Evolutionary conservation across 2,888 invertebrate genomes (phyloP).

Genomic region (Arrhopalites spinosus): DNA sequence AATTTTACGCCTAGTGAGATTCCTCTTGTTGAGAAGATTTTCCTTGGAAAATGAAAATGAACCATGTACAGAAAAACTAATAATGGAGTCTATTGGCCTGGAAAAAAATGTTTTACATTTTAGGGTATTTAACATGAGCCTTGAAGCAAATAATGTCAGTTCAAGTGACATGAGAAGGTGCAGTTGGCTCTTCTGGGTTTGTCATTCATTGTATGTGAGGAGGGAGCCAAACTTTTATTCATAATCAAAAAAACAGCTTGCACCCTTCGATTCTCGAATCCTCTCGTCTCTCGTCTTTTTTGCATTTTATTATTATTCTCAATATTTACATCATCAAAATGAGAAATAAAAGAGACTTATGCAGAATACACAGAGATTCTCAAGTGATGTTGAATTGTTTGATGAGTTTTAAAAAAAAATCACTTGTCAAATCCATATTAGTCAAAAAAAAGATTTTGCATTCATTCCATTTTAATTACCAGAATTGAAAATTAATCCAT

Average conservation of each 20-base stretch:
- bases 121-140: neutral
- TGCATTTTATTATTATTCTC: neutral
- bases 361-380: neutral
- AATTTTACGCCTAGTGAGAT: too few species aligned
- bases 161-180: conserved; percentile 19
- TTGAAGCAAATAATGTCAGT: neutral
- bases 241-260: too few species aligned
- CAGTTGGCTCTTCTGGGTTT: conserved; percentile 23
- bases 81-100: conserved; percentile 3
- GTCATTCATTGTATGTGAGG: conserved; percentile 34
- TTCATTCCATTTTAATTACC: too few species aligned
- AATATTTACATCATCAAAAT: neutral
- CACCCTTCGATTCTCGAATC: neutral
- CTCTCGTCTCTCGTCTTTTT: conserved; percentile 1
- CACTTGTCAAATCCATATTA: too few species aligned
- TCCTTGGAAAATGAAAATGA: neutral
- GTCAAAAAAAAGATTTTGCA: too few species aligned
- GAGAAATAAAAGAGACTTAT: neutral
- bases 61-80: too few species aligned
- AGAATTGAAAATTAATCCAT: too few species aligned
- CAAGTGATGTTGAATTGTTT: too few species aligned
- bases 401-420: too few species aligned
- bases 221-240: too few species aligned
- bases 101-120: neutral
- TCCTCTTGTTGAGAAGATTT: too few species aligned